phyloP scores from a whole-genome alignment of 1,140 invertebrate genomes.

The Ips nitidus region DNA sequence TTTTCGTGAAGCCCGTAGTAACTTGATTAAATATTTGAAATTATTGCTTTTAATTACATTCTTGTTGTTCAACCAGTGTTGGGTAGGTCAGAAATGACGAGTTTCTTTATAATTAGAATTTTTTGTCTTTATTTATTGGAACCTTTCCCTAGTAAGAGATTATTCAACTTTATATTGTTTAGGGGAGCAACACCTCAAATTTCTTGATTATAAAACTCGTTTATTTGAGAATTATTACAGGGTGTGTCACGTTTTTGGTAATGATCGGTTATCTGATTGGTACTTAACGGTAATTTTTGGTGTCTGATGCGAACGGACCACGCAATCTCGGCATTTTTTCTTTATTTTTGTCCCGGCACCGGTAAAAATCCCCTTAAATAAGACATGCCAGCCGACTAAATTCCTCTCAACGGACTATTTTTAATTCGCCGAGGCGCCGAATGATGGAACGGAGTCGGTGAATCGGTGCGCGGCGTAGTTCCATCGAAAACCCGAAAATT shows the following conservation, averaged over 20 bases:
- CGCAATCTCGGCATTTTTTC: background rate
- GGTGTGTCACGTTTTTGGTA: background rate
- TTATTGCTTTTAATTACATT: too few species aligned
- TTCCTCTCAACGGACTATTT: slow-evolving; percentile 19
- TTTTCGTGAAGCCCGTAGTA: too few species aligned
- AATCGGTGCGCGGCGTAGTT: background rate
- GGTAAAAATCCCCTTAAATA: slow-evolving; percentile 11
- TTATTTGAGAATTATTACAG: background rate
- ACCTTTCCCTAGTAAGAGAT: too few species aligned
- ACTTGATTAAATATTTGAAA: too few species aligned
- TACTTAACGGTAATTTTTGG: background rate
- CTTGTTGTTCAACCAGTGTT: too few species aligned
- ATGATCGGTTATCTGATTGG: background rate
- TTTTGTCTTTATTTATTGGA: too few species aligned
- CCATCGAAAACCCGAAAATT: slow-evolving; percentile 15
- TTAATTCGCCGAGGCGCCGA: slow-evolving; percentile 26
- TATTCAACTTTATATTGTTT: too few species aligned
- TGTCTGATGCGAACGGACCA: background rate
- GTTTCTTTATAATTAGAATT: too few species aligned
- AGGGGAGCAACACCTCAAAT: too few species aligned
- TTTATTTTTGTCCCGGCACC: background rate
- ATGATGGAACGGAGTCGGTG: slow-evolving; percentile 10
- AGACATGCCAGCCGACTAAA: background rate
- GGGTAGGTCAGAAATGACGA: too few species aligned
- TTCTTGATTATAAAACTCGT: too few species aligned